These are phyloP conservation scores for Allolobophora icterica DNA, from an alignment of 2,888 invertebrate species.

Conservation along the genomic window DNA sequence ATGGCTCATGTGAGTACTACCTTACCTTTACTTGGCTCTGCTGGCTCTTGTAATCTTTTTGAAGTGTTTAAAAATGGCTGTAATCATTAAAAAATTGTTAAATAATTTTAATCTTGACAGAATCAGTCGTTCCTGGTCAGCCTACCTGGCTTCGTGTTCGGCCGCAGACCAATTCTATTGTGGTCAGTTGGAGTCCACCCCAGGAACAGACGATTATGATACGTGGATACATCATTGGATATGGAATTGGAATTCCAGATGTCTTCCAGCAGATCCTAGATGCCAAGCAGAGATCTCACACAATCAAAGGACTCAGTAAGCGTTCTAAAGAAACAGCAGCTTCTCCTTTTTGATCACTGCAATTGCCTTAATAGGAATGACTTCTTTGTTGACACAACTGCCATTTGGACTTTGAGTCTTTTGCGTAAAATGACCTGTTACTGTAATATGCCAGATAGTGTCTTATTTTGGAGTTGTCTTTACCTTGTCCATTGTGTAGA, in stretches of 20 bases:
- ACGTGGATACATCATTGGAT: constrained; percentile 88
- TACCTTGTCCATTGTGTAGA: background rate
- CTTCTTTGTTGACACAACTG: background rate
- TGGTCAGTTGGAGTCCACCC: constrained; percentile 87
- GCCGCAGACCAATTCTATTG: constrained; percentile 83
- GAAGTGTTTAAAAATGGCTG: too few species aligned
- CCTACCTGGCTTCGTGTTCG: constrained; percentile 83
- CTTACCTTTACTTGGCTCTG: background rate
- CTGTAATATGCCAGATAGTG: too few species aligned
- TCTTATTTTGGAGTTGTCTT: too few species aligned
- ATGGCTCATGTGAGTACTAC: too few species aligned
- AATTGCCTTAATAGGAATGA: background rate
- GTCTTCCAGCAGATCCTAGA: constrained; percentile 81
- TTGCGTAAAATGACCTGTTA: background rate
- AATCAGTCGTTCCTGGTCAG: constrained; percentile 78
- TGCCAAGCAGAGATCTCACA: constrained; percentile 80
- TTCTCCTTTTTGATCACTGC: background rate
- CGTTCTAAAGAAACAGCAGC: constrained; percentile 43
- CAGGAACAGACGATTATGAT: constrained; percentile 80
- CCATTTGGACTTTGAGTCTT: background rate
- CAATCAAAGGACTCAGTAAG: constrained; percentile 79
- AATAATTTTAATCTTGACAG: constrained; percentile 48
- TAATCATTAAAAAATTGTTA: too few species aligned
- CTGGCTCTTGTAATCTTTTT: background rate
- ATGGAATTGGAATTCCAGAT: constrained; percentile 95